Percentiles rank a stretch among this genome's conserved stretches.
Conservation (phyloP, 2,113 vertebrate species). For the Romanogobio albipinnatus region DNA sequence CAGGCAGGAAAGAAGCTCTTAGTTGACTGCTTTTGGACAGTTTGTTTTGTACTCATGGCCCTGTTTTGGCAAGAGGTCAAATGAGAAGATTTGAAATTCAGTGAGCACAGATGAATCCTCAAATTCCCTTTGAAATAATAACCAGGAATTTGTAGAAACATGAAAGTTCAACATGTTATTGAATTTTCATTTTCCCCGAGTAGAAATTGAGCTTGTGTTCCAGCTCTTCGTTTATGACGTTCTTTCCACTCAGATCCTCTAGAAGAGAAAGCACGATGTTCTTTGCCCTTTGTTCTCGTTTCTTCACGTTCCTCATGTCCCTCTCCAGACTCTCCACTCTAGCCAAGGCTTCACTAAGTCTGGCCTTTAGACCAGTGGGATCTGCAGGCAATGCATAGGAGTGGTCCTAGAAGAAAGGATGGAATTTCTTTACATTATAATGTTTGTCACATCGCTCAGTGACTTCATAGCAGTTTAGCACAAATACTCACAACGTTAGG, state of each 20-base stretch:
- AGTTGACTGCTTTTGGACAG: too few species aligned
- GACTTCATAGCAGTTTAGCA: background rate
- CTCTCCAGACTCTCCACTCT: conserved; percentile 46
- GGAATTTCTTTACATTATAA: background rate
- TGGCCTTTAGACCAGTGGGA: conserved; percentile 34
- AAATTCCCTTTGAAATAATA: too few species aligned
- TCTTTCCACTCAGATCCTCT: conserved; percentile 46
- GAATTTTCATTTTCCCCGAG: conserved; percentile 49
- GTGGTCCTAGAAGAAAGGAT: conserved; percentile 37
- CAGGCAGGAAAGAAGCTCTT: too few species aligned
- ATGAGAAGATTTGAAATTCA: too few species aligned
- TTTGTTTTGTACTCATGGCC: too few species aligned
- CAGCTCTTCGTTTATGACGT: conserved; percentile 46
- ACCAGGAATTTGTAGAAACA: too few species aligned
- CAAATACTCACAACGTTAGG: conserved; percentile 5
- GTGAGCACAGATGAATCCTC: too few species aligned
- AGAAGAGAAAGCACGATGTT: conserved; percentile 42
- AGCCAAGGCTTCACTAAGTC: conserved; percentile 22
- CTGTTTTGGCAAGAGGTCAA: too few species aligned
- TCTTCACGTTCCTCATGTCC: conserved; percentile 52
- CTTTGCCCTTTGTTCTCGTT: conserved; percentile 54
- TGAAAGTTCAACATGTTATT: conserved; percentile 21
- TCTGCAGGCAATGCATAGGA: conserved; percentile 38
- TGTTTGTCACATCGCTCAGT: background rate
- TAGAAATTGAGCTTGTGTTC: conserved; percentile 47